Conservation (phyloP, 2,888 invertebrate species). For the Ferdinandea cuprea region DNA sequence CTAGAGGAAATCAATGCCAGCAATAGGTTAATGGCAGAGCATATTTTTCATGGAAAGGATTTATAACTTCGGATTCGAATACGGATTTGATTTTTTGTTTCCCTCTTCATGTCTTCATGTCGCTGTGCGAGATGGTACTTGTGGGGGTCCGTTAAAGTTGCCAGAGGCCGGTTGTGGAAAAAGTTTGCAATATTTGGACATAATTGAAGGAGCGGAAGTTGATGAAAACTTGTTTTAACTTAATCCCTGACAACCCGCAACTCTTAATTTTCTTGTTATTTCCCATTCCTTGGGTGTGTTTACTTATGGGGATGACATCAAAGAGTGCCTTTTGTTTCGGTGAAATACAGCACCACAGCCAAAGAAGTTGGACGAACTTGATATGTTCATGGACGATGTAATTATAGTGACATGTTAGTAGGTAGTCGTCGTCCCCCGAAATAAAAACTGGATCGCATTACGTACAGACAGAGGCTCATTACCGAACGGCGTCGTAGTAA, state of each 20-base stretch:
- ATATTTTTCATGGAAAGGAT: conserved; percentile 69
- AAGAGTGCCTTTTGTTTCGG: conserved; percentile 17
- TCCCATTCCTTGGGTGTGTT: conserved; percentile 5
- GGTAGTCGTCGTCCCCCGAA: too few species aligned
- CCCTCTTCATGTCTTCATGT: neutral
- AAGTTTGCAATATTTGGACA: conserved; percentile 54
- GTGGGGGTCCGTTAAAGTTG: conserved; percentile 20
- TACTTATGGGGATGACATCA: conserved; percentile 9
- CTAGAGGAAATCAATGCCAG: conserved; percentile 68
- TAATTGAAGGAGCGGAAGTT: conserved; percentile 58
- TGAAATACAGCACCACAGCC: neutral
- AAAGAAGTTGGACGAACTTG: conserved; percentile 13
- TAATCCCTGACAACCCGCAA: conserved; percentile 57
- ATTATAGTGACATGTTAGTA: conserved; percentile 13
- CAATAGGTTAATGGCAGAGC: conserved; percentile 72
- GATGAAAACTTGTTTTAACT: conserved; percentile 60
- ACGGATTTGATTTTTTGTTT: conserved; percentile 1
- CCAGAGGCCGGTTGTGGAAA: conserved; percentile 39
- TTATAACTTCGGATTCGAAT: conserved; percentile 57
- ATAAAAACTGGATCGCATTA: too few species aligned
- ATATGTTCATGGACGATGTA: conserved; percentile 35
- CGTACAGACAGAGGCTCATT: too few species aligned
- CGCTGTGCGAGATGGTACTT: conserved; percentile 6
- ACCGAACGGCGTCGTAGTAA: too few species aligned
- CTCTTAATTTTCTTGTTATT: conserved; percentile 30